A percentile compares a stretch with the other conserved stretches of the same genome.
These are phyloP conservation scores for Brachionus koreanus DNA, from an alignment of 1,140 invertebrate species.

Conservation along the genomic window DNA sequence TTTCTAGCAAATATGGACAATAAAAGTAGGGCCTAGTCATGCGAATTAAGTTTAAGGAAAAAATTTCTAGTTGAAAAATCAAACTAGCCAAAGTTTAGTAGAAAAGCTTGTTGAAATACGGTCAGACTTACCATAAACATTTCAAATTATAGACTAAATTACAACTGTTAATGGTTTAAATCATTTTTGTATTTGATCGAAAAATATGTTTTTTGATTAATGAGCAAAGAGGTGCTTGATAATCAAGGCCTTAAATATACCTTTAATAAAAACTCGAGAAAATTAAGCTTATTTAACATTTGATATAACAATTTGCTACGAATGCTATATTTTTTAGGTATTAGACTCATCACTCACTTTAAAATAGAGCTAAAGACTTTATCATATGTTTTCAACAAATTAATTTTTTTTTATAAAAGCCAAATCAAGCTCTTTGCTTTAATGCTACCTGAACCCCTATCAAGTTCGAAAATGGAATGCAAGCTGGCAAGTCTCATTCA, in stretches of 20 bases:
- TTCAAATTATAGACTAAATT: slow-evolving; percentile 1
- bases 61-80: background rate
- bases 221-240: background rate
- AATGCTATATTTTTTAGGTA: background rate
- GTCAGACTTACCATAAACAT: slow-evolving; percentile 10
- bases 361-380: background rate
- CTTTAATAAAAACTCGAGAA: background rate
- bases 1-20: background rate
- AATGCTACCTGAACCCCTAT: background rate
- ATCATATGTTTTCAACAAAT: background rate
- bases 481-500: background rate
- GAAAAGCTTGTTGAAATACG: background rate
- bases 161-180: slow-evolving; percentile 20
- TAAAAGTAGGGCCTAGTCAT: background rate
- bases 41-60: background rate
- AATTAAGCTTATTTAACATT: slow-evolving; percentile 5
- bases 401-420: background rate
- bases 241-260: background rate
- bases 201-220: background rate
- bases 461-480: background rate
- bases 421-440: background rate
- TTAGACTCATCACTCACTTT: background rate
- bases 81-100: background rate
- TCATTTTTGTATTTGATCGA: background rate
- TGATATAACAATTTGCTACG: background rate